Evolutionary conservation across 2,797 vertebrate genomes (phyloP), one percentile per base, ranked within the genome.

Genomic region (Muscicapa comitata): DNA sequence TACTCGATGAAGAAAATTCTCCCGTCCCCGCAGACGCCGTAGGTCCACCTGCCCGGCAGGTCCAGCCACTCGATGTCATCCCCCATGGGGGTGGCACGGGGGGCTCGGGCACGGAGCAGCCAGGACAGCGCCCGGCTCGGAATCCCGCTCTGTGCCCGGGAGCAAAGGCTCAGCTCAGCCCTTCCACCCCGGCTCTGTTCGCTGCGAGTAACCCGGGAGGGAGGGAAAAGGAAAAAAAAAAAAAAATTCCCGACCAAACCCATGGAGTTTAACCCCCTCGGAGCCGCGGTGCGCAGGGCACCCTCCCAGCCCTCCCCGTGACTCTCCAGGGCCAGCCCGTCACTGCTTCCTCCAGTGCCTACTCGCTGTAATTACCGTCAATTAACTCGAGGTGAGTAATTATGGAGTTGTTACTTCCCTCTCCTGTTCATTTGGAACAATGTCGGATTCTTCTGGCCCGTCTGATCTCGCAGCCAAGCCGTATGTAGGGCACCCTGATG

Each of bases 1-100:
- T 98, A 98, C 98, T 98, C 81, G 97, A 98, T 94, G 96, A 98
- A 98, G 96, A 98, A 98, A 96, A 98, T 31, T 14, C 97, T 87
- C 6, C 98, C 98, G 7, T 97, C 97, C 51, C 93, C 50, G 70
- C 97, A 97, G 18, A 98, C 98, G 21, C 98, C 98, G 31, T 98
- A 98, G 38, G 97, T 98, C 98, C 98, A 98, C 37, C 95, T 94
- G 93, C 97, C 97, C 3, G 97, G 98, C 95, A 98, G 87, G 94
- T 97, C 97, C 93, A 98, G 97, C 98, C 98, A 98, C 45, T 96
- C 97, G 29, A 98, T 93, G 68, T 98, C 95, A 74, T 98, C 98
- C 3, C 95, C 97, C 98, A 98, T 98, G 93, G 86, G 59, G 89
- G 28, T 28, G 10, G n/a, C 38, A 5, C 24, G 1, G 65, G 53